Percentiles rank a stretch among this genome's conserved stretches.
Evolutionary conservation across 2,797 vertebrate species (phyloP).

Genomic region (Nyctalus aviator): DNA sequence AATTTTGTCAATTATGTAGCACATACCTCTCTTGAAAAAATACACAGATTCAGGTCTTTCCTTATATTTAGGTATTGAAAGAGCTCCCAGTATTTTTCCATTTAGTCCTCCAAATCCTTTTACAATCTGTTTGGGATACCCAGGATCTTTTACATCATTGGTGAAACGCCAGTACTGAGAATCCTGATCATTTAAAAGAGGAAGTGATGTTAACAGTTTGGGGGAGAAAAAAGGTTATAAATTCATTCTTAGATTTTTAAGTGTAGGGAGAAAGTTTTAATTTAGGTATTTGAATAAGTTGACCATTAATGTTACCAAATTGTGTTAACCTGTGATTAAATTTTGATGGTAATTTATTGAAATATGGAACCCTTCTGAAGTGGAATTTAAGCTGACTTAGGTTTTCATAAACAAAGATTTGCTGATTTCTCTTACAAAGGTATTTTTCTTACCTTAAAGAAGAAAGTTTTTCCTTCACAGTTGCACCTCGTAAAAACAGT

Average conservation of each 20-base stretch:
- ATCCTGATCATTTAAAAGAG: constrained; percentile 87
- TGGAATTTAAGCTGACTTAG: background rate
- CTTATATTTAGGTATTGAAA: constrained; percentile 92
- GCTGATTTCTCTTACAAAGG: background rate
- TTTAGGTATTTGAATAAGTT: constrained; percentile 12
- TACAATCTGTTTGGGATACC: constrained; percentile 91
- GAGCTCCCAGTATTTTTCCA: constrained; percentile 93
- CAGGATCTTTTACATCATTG: constrained; percentile 91
- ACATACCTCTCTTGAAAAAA: constrained; percentile 96
- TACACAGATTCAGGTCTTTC: constrained; percentile 93
- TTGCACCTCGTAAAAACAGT: constrained; percentile 97
- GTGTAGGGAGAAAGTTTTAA: constrained; percentile 30
- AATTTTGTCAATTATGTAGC: background rate
- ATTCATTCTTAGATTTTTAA: constrained; percentile 8
- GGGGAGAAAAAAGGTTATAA: background rate
- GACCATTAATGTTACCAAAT: background rate
- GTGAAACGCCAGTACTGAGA: constrained; percentile 95
- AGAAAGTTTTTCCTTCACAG: constrained; percentile 97
- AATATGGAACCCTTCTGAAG: background rate
- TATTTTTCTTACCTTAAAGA: constrained; percentile 92
- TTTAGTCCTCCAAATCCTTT: constrained; percentile 93
- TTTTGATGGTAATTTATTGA: constrained; percentile 22
- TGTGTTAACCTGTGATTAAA: constrained; percentile 14
- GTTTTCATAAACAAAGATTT: background rate
- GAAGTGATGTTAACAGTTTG: background rate